Percentiles rank a stretch among this genome's conserved stretches.
Conservation (phyloP, 2,113 vertebrate species). For the Podocnemis expansa region DNA sequence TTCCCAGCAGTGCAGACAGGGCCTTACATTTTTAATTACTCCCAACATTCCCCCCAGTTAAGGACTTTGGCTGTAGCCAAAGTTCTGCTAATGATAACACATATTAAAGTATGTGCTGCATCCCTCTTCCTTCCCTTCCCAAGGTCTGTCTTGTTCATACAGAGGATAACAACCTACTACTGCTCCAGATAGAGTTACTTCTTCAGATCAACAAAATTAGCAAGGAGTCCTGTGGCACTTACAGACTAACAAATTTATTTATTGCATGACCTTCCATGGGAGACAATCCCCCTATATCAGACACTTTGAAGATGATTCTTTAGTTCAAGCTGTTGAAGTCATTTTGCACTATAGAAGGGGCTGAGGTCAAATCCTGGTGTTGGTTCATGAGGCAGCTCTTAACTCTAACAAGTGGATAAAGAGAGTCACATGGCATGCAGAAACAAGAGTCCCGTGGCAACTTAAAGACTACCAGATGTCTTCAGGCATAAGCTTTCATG, state of each 20-base stretch:
- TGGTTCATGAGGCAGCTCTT: background rate
- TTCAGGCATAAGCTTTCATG: too few species aligned
- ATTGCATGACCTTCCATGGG: too few species aligned
- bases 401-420: background rate
- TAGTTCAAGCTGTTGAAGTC: background rate
- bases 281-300: too few species aligned
- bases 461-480: too few species aligned
- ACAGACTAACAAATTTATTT: too few species aligned
- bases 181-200: background rate
- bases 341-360: background rate
- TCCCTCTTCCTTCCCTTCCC: background rate
- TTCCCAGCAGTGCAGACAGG: too few species aligned
- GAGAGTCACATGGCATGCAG: background rate
- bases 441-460: too few species aligned
- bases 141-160: background rate
- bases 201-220: too few species aligned
- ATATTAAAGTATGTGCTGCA: background rate
- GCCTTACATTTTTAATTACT: background rate
- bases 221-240: too few species aligned
- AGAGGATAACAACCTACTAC: background rate
- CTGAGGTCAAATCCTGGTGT: background rate
- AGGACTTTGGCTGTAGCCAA: background rate
- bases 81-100: slow-evolving; percentile 4
- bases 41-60: background rate
- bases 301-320: too few species aligned